Evolutionary conservation across 2,113 vertebrate species (phyloP).

Genomic region (Psittacula cyanocephala): DNA sequence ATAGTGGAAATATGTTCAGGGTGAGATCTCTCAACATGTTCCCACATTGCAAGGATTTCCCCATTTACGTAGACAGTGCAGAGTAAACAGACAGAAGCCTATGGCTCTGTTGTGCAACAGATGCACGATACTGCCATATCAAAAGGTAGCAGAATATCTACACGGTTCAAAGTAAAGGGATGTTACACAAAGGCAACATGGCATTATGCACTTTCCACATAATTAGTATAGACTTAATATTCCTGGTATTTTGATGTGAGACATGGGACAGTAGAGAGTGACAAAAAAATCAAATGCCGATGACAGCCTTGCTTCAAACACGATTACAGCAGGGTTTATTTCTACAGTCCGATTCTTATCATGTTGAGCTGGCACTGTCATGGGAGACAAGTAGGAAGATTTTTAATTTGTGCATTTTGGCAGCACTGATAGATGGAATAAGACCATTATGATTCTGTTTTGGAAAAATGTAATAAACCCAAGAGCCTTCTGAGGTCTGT

Average conservation of each 20-base stretch:
- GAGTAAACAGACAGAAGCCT: background rate
- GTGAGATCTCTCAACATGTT: background rate
- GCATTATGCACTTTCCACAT: background rate
- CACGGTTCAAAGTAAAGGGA: background rate
- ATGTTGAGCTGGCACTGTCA: background rate
- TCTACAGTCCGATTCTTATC: background rate
- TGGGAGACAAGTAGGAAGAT: background rate
- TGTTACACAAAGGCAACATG: accelerated
- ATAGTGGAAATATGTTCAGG: background rate
- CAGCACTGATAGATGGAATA: background rate
- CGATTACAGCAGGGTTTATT: background rate
- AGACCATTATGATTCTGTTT: background rate
- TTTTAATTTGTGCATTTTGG: background rate
- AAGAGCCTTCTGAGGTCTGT: background rate
- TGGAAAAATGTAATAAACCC: background rate
- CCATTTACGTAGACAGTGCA: accelerated
- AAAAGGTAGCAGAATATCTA: background rate
- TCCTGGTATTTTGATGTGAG: background rate
- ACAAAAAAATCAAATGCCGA: background rate
- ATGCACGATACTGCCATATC: accelerated
- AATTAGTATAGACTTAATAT: background rate
- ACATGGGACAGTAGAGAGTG: background rate
- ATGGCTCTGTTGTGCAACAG: background rate
- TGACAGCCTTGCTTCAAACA: background rate
- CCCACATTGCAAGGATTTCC: background rate